These are phyloP conservation scores for Miltochrista miniata DNA, from an alignment of 2,888 invertebrate genomes.

Conservation along the genomic window DNA sequence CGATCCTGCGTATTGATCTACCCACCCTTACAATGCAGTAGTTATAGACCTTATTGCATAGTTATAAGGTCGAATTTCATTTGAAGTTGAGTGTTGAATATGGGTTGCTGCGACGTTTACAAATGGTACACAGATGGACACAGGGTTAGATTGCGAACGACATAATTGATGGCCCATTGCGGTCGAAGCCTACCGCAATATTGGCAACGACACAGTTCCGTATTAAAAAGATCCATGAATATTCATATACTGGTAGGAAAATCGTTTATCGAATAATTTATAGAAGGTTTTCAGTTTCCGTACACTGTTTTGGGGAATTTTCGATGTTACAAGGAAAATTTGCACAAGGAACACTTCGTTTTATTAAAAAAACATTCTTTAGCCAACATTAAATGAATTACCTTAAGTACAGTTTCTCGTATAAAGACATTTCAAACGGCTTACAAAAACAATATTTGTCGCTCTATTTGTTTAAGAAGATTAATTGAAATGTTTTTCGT, in stretches of 20 bases:
- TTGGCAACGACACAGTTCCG: conserved; percentile 47
- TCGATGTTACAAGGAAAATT: conserved; percentile 5
- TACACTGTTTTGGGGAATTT: conserved; percentile 5
- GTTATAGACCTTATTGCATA: conserved; percentile 25
- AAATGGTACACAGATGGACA: conserved; percentile 73
- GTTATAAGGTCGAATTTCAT: conserved; percentile 34
- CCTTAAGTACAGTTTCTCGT: not conserved
- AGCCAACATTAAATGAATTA: not conserved
- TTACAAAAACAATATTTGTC: not conserved
- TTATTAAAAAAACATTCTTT: conserved; percentile 2
- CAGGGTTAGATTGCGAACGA: conserved; percentile 70
- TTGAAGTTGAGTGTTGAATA: conserved; percentile 31
- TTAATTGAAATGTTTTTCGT: conserved; percentile 1
- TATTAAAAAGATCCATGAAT: conserved; percentile 50
- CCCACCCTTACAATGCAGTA: conserved; percentile 18
- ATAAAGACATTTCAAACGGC: not conserved
- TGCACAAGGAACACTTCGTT: conserved; percentile 1
- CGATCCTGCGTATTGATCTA: conserved; percentile 48
- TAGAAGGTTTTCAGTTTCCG: conserved; percentile 6
- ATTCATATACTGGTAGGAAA: conserved; percentile 40
- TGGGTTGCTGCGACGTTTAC: conserved; percentile 63
- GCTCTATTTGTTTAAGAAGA: not conserved
- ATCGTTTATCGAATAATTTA: conserved; percentile 31
- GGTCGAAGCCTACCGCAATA: conserved; percentile 47
- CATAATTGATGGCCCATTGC: conserved; percentile 70